Evolutionary conservation across 2,113 vertebrate genomes (phyloP).

Genomic region (Aramus guarauna): DNA sequence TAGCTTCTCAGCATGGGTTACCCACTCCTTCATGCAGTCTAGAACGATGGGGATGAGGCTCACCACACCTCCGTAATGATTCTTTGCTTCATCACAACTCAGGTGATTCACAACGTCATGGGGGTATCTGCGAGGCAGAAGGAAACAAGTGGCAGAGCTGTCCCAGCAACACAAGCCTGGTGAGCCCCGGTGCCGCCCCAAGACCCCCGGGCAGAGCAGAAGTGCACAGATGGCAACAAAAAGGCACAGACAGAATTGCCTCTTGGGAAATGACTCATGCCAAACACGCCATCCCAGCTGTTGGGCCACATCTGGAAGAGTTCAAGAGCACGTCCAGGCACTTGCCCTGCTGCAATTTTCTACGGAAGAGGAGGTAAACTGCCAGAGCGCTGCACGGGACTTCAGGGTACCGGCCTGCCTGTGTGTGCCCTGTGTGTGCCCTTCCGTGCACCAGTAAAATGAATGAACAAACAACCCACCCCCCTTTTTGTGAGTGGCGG

Average conservation of each 20-base stretch:
- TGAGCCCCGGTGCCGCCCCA: not conserved
- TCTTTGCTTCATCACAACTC: slow-evolving; percentile 77
- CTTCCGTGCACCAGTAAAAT: not conserved
- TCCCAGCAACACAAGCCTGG: not conserved
- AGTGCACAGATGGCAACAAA: not conserved
- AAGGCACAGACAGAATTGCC: not conserved
- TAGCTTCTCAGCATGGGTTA: slow-evolving; percentile 62
- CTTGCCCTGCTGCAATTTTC: not conserved
- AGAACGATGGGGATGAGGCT: slow-evolving; percentile 78
- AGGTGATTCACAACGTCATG: slow-evolving; percentile 79
- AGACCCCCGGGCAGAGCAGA: not conserved
- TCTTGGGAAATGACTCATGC: not conserved
- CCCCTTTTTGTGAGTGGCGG: not conserved
- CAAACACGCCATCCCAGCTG: not conserved
- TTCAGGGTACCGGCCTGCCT: not conserved
- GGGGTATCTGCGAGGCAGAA: slow-evolving; percentile 70
- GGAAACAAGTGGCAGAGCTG: not conserved
- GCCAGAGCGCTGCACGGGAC: not conserved
- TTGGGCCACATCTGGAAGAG: not conserved
- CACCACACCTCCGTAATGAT: slow-evolving; percentile 79
- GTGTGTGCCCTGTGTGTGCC: not conserved
- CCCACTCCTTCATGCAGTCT: slow-evolving; percentile 71
- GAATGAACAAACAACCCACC: not conserved
- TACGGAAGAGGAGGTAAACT: not conserved
- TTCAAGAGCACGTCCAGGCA: not conserved